Evolutionary conservation across 2,888 invertebrate genomes (phyloP), one percentile per base, ranked within the genome.

Genomic region (Dicyrtoma fusca): DNA sequence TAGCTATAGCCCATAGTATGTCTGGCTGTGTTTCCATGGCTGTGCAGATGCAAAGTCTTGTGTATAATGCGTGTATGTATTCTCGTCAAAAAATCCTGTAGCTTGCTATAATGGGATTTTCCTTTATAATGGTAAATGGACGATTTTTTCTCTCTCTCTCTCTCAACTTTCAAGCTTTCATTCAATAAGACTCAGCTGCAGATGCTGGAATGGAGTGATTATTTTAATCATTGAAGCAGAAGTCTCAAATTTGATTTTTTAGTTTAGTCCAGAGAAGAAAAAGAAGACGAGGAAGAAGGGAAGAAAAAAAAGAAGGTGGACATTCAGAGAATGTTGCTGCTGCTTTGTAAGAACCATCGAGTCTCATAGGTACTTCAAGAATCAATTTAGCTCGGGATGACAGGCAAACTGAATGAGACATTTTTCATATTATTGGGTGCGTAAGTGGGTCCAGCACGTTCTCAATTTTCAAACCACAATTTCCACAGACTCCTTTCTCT

Each of bases 321-420:
- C 64, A 55, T 62, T 64, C 44, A 59, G 45, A 25, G 44, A 63
- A 71, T 45, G 66, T 74, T 71, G 65, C 63, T 45, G 66, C 71
- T 71, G 65, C 63, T 61, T 63, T 45, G 45, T 57, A 57, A 65
- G 53, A 71, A 45, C 65, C 57, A 71, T 45, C 47, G 64, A 65
- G 59, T 34, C 65, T 64, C 71, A 65, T 71, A 64, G 71, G 71
- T 65, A 71, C 79, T 79, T 79, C 75, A 79, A 63, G 75, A 79
- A 77, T 77, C 79, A 79, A 79, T 79, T 79, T 79, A 75, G 79
- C 75, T 76, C 72, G 63, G 71, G 75, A 77, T 76, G 70, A 76
- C 76, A 75, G 74, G 66, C 68, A 66, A 59, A 73, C 74, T 78
- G 75, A 76, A 78, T 76, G 75, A 76, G 76, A 75, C 77, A 76